Evolutionary conservation across 2,888 invertebrate species (phyloP).

Genomic region (Morinoia aosen): DNA sequence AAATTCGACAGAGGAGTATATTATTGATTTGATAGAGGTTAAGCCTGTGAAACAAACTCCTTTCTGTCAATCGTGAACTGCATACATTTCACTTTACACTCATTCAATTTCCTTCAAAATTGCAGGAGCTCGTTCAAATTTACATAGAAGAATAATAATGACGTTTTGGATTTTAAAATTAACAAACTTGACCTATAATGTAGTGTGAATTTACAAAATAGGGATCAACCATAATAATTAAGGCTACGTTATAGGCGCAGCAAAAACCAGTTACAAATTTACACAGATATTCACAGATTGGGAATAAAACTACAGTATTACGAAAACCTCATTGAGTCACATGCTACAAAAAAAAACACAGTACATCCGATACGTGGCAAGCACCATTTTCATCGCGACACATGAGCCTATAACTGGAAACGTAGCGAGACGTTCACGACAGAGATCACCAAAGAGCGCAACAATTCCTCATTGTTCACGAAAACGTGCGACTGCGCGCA

Average conservation of each 20-base stretch:
- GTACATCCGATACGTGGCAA: neutral
- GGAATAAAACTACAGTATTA: neutral
- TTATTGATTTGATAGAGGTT: too few relatives aligned
- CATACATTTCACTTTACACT: neutral
- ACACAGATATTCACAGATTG: neutral
- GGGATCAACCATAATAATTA: neutral
- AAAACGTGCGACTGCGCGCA: neutral
- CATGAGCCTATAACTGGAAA: neutral
- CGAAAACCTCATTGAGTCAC: neutral
- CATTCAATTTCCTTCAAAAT: neutral
- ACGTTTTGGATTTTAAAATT: neutral
- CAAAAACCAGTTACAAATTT: too few relatives aligned
- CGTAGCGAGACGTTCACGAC: neutral
- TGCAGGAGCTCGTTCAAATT: neutral
- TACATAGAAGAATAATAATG: neutral
- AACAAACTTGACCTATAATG: neutral
- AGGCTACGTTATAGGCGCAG: neutral
- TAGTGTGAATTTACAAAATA: neutral
- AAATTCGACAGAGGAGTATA: too few relatives aligned
- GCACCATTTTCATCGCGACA: neutral
- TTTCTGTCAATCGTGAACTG: neutral
- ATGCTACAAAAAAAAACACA: neutral
- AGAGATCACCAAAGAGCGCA: conserved; percentile 13
- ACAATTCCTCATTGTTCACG: conserved; percentile 21
- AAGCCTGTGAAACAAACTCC: too few relatives aligned